Evolutionary conservation across 2,797 vertebrate genomes (phyloP), one percentile per base, ranked within the genome.

Genomic region (Pantherophis vulpinus): DNA sequence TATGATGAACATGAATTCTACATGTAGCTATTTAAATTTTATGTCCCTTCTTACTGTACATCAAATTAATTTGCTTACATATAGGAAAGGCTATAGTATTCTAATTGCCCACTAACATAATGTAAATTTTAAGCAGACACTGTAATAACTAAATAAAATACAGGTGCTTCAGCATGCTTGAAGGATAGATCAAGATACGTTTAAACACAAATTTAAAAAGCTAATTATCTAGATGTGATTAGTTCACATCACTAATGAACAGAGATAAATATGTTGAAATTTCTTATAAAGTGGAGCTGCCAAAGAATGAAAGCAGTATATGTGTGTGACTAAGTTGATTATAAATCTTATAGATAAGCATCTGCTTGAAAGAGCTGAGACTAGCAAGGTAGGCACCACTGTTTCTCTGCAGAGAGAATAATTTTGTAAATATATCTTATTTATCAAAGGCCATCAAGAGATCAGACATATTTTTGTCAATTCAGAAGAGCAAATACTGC

Each of bases 91-190:
- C 93, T 95, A 92, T 95, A 90, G 93, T 97, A 96, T 95, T 95
- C 94, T 95, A 97, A 95, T 94, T 95, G 95, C 91, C 92, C 95
- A 96, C 96, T 95, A 96, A 96, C 95, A 96, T 96, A 96, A 70
- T 70, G 29, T 70, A 95, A 92, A 93, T 94, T 95, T 95, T 94
- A 95, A 95, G 91, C 88, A 96, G 95, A 96, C 51, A 37, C 37
- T 90, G 93, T 0, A 51, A 93, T 96, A 96, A 95, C 97, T 95
- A 96, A 90, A 91, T 95, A 93, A 97, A 95, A 93, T 93, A 94
- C 56, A 96, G 95, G 93, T 95, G 88, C 63, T 16, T 42, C 51
- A 91, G 47, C 59, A 51, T 54, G 32, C 92, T 92, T 87, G 86
- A 11, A 47, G 95, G 96, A 95, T 91, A 90, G 79, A 93, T 32